Evolutionary conservation across 2,888 invertebrate genomes (phyloP), one percentile per base, ranked within the genome.

Genomic region (Helicoverpa assulta): DNA sequence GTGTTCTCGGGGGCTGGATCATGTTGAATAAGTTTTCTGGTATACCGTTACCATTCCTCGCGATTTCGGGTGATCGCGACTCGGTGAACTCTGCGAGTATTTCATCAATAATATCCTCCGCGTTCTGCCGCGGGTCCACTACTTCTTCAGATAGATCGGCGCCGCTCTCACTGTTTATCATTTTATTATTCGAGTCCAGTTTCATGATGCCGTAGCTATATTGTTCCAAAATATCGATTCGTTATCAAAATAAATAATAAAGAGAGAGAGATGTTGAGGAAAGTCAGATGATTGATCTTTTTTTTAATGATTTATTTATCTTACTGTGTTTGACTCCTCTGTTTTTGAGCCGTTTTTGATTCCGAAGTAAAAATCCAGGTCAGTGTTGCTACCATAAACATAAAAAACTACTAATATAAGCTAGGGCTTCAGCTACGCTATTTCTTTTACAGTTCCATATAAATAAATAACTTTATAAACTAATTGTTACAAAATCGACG

Each of bases 181-280:
- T 91, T 84, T 96, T 95, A 84, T 96, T 94, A 87, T 96, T 96
- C 16, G 96, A 95, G 77, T 96, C 96, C 70, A 96, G 86, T 91
- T 95, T 96, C 96, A 96, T 96, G 83, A 78, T 92, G 88, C 58
- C 70, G 73, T 62, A 50, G 60, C 56, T 67, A 77, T 67, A 76
- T 81, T 72, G 47, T 69, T 50, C 72, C 75, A 80, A 80, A 87
- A 84, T 89, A 91, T 92, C 85, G 89, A 91, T 90, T 90, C 77
- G 82, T 74, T 84, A 88, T 79, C 89, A 91, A 93, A 93, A 92
- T 92, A 93, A 93, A 93, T 93, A 92, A 89, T 86, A 89, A 90
- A 82, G 77, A 81, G 73, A 83, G 16, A 83, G 16, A 70, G 70
- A 80, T 72, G 70, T 80, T 75, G 72, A 83, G 18, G 78, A 82